These are phyloP conservation scores for Phyllotreta striolata DNA, from an alignment of 2,888 invertebrate species.

Conservation along the genomic window DNA sequence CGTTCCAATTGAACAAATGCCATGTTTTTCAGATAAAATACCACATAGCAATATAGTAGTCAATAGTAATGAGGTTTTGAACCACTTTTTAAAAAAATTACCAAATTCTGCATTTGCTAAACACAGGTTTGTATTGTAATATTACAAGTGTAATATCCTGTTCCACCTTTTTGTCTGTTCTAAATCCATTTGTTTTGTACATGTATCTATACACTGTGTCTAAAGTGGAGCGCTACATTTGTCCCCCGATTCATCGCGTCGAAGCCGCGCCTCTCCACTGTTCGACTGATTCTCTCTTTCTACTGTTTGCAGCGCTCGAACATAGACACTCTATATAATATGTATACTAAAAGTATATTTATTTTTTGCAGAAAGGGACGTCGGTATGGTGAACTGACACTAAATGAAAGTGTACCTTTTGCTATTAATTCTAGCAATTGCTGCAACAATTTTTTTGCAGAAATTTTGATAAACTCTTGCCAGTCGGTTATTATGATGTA, in stretches of 20 bases:
- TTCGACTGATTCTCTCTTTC: too few species aligned
- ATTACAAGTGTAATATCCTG: background rate
- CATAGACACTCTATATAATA: too few species aligned
- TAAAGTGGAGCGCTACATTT: too few species aligned
- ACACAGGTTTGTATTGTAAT: constrained; percentile 6
- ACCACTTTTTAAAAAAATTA: constrained; percentile 8
- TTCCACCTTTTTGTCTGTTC: background rate
- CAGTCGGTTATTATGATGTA: constrained; percentile 19
- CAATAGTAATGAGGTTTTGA: background rate
- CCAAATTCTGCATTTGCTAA: constrained; percentile 1
- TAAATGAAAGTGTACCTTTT: background rate
- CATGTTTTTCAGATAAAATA: constrained; percentile 15
- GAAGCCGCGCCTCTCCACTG: too few species aligned
- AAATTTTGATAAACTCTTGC: constrained; percentile 17
- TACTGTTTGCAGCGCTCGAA: too few species aligned
- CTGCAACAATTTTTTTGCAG: background rate
- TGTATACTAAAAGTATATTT: too few species aligned
- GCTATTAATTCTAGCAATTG: too few species aligned
- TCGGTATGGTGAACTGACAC: background rate
- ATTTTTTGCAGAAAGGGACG: constrained; percentile 5
- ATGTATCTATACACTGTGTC: too few species aligned
- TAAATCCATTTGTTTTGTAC: too few species aligned
- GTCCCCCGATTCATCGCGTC: too few species aligned
- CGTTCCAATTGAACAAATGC: constrained; percentile 10
- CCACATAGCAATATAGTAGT: background rate